Evolutionary conservation across 2,888 invertebrate genomes (phyloP).

Genomic region (Podotricha telesiphe): DNA sequence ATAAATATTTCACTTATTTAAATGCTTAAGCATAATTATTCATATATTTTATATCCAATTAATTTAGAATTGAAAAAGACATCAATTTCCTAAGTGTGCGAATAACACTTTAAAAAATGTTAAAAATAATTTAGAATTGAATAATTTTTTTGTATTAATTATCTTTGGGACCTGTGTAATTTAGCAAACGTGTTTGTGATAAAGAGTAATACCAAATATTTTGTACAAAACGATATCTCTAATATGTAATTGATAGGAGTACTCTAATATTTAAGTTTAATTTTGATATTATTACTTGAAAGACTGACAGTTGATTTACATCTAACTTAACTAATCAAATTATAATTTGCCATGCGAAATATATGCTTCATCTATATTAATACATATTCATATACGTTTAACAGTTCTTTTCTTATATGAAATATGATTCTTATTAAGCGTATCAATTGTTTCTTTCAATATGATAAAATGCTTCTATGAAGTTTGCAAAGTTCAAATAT

Average conservation of each 20-base stretch:
- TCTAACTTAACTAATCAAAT: background rate
- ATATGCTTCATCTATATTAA: background rate
- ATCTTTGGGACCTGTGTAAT: background rate
- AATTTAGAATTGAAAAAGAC: too few species aligned
- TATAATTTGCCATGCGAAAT: slow-evolving; percentile 23
- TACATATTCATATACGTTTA: background rate
- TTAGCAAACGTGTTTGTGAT: background rate
- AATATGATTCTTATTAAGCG: too few species aligned
- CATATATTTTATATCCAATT: too few species aligned
- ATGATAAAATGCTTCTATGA: too few species aligned
- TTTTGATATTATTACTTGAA: slow-evolving; percentile 1
- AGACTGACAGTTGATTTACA: background rate
- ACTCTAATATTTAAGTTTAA: slow-evolving; percentile 6
- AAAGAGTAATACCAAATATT: slow-evolving; percentile 25
- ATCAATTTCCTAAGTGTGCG: too few species aligned
- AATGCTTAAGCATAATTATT: too few species aligned
- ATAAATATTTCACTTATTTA: too few species aligned
- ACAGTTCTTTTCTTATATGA: background rate
- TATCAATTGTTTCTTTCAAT: too few species aligned
- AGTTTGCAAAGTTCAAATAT: too few species aligned
- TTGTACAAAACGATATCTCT: slow-evolving; percentile 31
- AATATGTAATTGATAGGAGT: slow-evolving; percentile 12
- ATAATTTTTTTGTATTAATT: too few species aligned
- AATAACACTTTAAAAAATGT: too few species aligned
- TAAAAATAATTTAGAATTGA: too few species aligned